These are phyloP conservation scores for Eupelmus urozonus DNA, from an alignment of 2,888 invertebrate genomes.

Conservation along the genomic window DNA sequence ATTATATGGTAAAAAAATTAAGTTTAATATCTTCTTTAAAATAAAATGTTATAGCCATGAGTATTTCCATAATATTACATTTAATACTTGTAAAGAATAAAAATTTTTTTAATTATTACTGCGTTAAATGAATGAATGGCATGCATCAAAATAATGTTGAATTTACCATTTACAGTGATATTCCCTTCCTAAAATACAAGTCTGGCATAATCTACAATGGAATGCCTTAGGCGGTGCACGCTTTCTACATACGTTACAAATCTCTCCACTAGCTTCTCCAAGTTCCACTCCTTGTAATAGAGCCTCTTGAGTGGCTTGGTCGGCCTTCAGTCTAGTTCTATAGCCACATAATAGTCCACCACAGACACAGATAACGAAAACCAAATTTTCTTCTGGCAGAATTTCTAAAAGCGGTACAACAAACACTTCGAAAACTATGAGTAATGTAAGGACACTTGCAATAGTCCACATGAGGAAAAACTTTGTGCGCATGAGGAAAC, in stretches of 20 bases:
- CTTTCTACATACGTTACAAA: conserved; percentile 82
- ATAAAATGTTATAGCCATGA: too few species aligned
- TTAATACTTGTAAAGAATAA: too few species aligned
- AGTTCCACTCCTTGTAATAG: conserved; percentile 69
- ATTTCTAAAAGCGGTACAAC: conserved; percentile 87
- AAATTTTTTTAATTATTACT: too few species aligned
- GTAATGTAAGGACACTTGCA: conserved; percentile 83
- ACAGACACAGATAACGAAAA: conserved; percentile 79
- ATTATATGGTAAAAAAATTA: conserved; percentile 4
- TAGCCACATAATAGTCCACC: conserved; percentile 78
- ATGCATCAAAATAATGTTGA: neutral
- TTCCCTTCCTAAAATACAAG: conserved; percentile 87
- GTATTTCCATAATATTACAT: too few species aligned
- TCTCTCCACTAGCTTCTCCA: conserved; percentile 72
- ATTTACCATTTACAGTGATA: conserved; percentile 89
- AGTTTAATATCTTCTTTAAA: too few species aligned
- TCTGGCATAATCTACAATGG: conserved; percentile 90
- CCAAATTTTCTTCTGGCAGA: conserved; percentile 82
- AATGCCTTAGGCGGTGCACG: conserved; percentile 84
- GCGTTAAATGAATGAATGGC: too few species aligned
- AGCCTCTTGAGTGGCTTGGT: conserved; percentile 66
- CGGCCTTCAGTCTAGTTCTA: conserved; percentile 71
- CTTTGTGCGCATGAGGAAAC: conserved; percentile 80
- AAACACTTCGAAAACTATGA: conserved; percentile 84
- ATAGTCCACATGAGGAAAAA: conserved; percentile 88